Base-by-base conservation (phyloP, 2,888 invertebrate species). In the Pyralis farinalis region DNA sequence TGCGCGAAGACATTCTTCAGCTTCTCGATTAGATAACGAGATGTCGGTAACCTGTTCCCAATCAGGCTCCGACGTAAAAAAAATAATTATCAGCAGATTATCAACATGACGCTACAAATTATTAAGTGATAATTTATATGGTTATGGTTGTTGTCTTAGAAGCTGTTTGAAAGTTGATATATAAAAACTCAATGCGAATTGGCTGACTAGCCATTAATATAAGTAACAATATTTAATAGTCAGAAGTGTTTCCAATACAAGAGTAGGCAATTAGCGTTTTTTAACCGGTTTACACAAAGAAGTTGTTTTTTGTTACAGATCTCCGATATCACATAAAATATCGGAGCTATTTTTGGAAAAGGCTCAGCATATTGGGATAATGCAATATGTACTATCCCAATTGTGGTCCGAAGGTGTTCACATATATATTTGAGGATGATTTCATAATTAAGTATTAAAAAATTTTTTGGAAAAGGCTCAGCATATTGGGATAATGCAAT, bases 71-170 rank as follows among this genome's bases (percentile, higher is more conserved):
- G 12, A 12, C 5, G 10, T n/a, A n/a, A 29, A 30, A 37, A 29
- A 29, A 29, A 25, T 16, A 25, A 36, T 7, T 32, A 33, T 32
- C 32, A 31, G 21, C 30, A 12, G 10, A 30, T 34, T 42, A 36
- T 25, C 16, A 28, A 22, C 25, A 31, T 37, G 28, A 20, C 32
- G 37, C 21, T 12, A 29, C 22, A 34, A 36, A 39, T 38, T 32
- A 38, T 35, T 10, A 35, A 27, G 37, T 30, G 37, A 30, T 37
- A 30, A 44, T 37, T 40, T 42, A 42, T 28, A 12, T 25, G 25
- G 25, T 42, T 31, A 32, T 35, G 16, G 11, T 10, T 7, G 20
- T 28, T 29, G 32, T 32, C 10, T 29, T 21, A 1, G 9, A 20
- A 37, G 29, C 20, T 12, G 20, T 20, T 35, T 28, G 7, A 28